Base-by-base conservation (phyloP, 2,113 vertebrate species). In the Calyptommatus sinebrachiatus region DNA sequence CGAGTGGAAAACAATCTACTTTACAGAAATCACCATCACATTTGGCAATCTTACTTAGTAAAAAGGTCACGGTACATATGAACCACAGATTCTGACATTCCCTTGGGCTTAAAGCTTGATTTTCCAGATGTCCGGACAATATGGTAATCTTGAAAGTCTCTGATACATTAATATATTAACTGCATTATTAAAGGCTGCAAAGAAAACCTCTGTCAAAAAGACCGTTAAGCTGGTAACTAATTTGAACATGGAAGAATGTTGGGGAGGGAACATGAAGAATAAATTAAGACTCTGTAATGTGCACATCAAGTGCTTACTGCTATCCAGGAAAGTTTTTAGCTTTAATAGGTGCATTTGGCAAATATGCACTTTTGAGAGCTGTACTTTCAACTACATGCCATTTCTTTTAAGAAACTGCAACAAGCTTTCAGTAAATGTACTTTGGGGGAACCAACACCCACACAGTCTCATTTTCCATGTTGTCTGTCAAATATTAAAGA, bases 21-120 rank as follows among this genome's bases (percentile, higher is more conserved):
- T 60, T 48, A 9, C 53, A 57, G 72, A 67, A 75, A 63, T 71
- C 66, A 53, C 71, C 57, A 83, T 53, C 77, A 45, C 24, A 70
- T 79, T 74, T 79, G 72, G 65, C 71, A 71, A 74, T 22, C 71
- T 79, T 75, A 62, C 28, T 80, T 2, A 8, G 2, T n/a, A 70
- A 9, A n/a, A 70, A 1, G 29, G 10, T 62, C 9, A 5, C 26
- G 41, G 35, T 11, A 67, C 69, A 76, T 46, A 83, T 0, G 2
- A 75, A 81, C 73, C 53, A 35, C 62, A 65, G 79, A 68, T 21
- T 16, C 66, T 67, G 1, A 0, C 12, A 68, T 74, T 63, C 28
- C 45, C 8, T 0, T n/a, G 11, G 18, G 26, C 70, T 63, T 62
- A 28, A 29, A 5, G 20, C 50, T 28, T 84, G 80, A 66, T 62